phyloP scores from a whole-genome alignment of 2,113 vertebrate genomes.

The Planiliza haematocheilus region DNA sequence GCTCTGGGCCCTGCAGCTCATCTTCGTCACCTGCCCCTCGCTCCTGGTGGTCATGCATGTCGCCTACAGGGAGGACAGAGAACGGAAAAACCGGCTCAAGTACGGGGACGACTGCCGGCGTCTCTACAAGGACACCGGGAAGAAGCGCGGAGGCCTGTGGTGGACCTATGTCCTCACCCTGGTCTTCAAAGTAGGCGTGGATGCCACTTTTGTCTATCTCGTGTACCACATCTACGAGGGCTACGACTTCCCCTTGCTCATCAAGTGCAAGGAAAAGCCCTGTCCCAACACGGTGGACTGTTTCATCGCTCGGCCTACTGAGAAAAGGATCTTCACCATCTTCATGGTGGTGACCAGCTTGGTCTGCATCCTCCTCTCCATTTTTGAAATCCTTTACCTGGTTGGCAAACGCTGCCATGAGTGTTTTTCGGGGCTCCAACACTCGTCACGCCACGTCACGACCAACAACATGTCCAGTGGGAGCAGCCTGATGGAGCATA shows the following conservation, averaged over 20 bases:
- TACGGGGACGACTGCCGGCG: conserved; percentile 64
- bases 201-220: conserved; percentile 88
- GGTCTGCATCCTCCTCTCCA: conserved; percentile 88
- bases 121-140: conserved; percentile 86
- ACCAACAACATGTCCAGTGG: conserved; percentile 60
- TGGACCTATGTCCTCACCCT: conserved; percentile 95
- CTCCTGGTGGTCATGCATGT: conserved; percentile 96
- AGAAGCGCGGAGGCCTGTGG: conserved; percentile 95
- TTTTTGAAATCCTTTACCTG: conserved; percentile 90
- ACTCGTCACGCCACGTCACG: conserved; percentile 28
- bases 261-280: conserved; percentile 88
- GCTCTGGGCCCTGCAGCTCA: conserved; percentile 98
- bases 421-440: background rate
- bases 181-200: conserved; percentile 89
- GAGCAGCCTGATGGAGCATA: conserved; percentile 57
- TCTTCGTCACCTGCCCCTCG: conserved; percentile 96
- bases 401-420: conserved; percentile 87
- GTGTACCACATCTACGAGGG: conserved; percentile 89
- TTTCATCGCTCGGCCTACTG: conserved; percentile 93
- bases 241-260: conserved; percentile 88
- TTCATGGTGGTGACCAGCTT: conserved; percentile 93
- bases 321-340: conserved; percentile 96
- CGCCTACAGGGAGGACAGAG: conserved; percentile 89
- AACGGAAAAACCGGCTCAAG: conserved; percentile 76
- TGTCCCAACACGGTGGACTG: conserved; percentile 95